Conservation (phyloP, 2,113 vertebrate species). For the Siniperca knerii region DNA sequence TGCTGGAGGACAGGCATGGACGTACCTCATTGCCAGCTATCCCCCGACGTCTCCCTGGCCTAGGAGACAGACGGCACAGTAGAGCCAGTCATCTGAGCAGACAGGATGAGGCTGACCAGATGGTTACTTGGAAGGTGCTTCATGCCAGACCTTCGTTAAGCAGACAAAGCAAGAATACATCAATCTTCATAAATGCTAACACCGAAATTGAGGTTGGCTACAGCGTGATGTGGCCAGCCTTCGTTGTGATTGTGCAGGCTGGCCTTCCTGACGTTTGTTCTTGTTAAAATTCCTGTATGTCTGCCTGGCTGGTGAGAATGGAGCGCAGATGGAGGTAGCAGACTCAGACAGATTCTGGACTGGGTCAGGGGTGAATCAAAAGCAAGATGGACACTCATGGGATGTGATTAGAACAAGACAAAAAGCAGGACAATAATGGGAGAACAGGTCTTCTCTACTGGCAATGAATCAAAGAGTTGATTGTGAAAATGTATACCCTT, state of each 20-base stretch:
- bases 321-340: slow-evolving; percentile 16
- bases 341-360: slow-evolving; percentile 7
- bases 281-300: slow-evolving; percentile 8
- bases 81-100: slow-evolving; percentile 45
- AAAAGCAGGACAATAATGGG: background rate
- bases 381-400: slow-evolving; percentile 22
- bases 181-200: slow-evolving; percentile 23
- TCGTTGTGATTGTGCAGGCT: background rate
- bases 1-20: slow-evolving; percentile 12
- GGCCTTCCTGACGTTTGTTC: background rate
- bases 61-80: slow-evolving; percentile 34
- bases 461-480: background rate
- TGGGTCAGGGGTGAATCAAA: slow-evolving; percentile 6
- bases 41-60: slow-evolving; percentile 11
- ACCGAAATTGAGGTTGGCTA: slow-evolving; percentile 11
- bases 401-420: background rate
- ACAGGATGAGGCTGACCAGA: slow-evolving; percentile 55
- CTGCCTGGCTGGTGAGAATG: slow-evolving; percentile 13
- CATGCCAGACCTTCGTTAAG: slow-evolving; percentile 34
- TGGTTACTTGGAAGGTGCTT: slow-evolving; percentile 43
- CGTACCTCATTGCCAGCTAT: slow-evolving; percentile 28
- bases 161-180: slow-evolving; percentile 37
- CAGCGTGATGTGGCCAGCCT: background rate
- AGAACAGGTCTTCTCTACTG: background rate
- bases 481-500: background rate